These are phyloP conservation scores for Pygmarrhopalites habei DNA, from an alignment of 1,140 invertebrate species.

Conservation along the genomic window DNA sequence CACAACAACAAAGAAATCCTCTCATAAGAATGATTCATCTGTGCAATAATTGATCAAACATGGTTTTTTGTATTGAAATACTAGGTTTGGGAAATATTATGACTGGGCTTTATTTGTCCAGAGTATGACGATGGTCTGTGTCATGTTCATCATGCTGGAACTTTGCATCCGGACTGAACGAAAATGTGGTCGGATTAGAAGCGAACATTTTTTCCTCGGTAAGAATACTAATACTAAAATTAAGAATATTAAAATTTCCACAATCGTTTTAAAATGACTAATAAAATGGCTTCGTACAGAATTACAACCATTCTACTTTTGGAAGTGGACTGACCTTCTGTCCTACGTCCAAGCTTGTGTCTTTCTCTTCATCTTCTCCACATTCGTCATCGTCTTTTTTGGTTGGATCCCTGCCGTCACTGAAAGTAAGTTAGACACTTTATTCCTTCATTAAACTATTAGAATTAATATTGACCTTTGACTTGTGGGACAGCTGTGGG, in stretches of 20 bases:
- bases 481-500: no score
- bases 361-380: not conserved
- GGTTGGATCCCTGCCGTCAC: not conserved
- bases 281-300: not conserved
- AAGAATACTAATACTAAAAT: not conserved
- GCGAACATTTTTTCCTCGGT: slow-evolving; percentile 2
- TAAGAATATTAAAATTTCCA: not conserved
- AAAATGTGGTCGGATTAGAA: not conserved
- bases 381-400: not conserved
- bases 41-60: no score
- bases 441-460: no score
- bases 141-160: slow-evolving; percentile 10
- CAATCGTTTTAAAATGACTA: not conserved
- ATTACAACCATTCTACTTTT: not conserved
- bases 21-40: no score
- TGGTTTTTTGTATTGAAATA: no score
- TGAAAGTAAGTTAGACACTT: no score
- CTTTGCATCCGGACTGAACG: not conserved
- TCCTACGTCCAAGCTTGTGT: not conserved
- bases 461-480: no score
- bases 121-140: slow-evolving; percentile 1
- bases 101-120: not conserved
- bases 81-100: slow-evolving; percentile 6
- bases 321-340: slow-evolving; percentile 7
- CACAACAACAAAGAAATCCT: no score